Percentiles rank a stretch among this genome's conserved stretches.
phyloP scores from a whole-genome alignment of 2,888 invertebrate species.

The Spisula subtruncata region DNA sequence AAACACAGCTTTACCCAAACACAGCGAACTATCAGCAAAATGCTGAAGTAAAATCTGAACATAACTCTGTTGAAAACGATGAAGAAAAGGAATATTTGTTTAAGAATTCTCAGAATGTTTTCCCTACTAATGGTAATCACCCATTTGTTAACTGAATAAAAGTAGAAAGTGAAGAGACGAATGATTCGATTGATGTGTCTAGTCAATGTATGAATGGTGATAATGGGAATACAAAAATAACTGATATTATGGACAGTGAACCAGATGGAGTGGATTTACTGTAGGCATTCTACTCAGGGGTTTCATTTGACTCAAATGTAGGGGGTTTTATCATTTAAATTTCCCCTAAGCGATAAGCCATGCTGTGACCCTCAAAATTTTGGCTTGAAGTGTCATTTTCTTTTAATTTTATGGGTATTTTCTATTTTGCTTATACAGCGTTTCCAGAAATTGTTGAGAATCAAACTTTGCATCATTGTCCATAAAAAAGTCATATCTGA shows the following conservation, averaged over 20 bases:
- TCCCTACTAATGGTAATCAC: neutral
- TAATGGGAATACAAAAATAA: neutral
- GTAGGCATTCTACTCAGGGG: neutral
- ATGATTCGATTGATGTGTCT: neutral
- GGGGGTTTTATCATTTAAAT: too few species aligned
- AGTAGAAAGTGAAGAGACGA: neutral
- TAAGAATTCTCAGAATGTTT: neutral
- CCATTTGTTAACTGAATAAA: constrained; percentile 9
- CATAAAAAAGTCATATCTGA: too few species aligned
- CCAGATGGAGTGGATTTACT: neutral
- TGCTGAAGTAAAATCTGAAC: neutral
- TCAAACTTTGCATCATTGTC: too few species aligned
- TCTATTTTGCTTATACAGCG: too few species aligned
- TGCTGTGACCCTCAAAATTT: too few species aligned
- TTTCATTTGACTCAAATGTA: too few species aligned
- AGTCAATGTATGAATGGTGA: constrained; percentile 20
- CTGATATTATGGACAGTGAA: neutral
- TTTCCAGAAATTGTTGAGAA: too few species aligned
- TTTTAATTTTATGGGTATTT: too few species aligned
- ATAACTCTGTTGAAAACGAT: neutral
- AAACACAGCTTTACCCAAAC: constrained; percentile 23
- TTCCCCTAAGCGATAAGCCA: too few species aligned
- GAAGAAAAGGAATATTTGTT: constrained; percentile 15
- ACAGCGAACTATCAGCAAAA: neutral
- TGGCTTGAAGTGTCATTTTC: too few species aligned